Base-by-base conservation (phyloP, 2,888 invertebrate species). In the Drosophila suboccidentalis region DNA sequence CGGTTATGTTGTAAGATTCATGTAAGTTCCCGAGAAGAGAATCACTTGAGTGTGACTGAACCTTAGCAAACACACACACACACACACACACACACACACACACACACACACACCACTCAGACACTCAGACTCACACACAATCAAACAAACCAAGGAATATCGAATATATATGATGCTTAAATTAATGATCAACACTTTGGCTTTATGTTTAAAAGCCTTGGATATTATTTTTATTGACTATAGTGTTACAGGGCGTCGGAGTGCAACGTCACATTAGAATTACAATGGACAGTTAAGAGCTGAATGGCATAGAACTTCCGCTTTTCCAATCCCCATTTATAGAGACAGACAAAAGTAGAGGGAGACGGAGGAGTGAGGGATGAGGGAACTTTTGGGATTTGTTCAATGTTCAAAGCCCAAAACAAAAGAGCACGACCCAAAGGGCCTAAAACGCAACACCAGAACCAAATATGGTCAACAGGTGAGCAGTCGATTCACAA, bases 11-110 rank as follows among this genome's bases (percentile, higher is more conserved):
- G 83, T 80, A 84, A 84, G 87, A 84, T 65, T 80, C 87, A 71
- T 82, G 82, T 78, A 78, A 80, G 85, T 80, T 82, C 68, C 72
- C 51, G 58, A 77, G 80, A 82, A 78, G 80, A 83, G 75, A 83
- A 86, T 81, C 87, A 77, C 61, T 80, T 79, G 69, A 87, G 80
- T 82, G 87, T 87, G 87, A 85, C 82, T 85, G 85, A 87, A 85
- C 87, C 80, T 80, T 78, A 58, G 64, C 44, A 66, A 55, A 72
- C 51, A 50, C 29, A 55, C 38, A 60, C 13, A 49, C 29, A 47
- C 10, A 50, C 34, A 15, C 41, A 54, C 29, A 36, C 36, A 43
- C 29, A 63, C 22, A 22, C 3, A 4, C 22, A 22, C 4, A 22
- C 58, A 47, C 32, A 60, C 43, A 63, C 22, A 54, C 38, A 8